Evolutionary conservation across 2,113 vertebrate species (phyloP).

Genomic region (Sinocyclocheilus anshuiensis): DNA sequence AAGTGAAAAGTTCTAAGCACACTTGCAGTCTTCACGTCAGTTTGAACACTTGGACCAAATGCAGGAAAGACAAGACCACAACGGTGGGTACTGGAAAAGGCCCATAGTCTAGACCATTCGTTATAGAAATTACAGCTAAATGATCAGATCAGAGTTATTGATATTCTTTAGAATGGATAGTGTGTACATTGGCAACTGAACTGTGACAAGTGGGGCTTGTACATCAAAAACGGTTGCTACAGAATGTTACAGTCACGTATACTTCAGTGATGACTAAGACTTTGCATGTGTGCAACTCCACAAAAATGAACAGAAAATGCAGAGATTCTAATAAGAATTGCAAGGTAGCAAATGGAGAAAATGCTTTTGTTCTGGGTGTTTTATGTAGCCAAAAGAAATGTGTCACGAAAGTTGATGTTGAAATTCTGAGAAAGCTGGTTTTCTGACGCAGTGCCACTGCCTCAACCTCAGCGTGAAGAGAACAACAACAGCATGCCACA

Average conservation of each 20-base stretch:
- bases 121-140: not conserved
- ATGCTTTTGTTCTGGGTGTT: conserved; percentile 2
- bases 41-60: too few species aligned
- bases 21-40: too few species aligned
- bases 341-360: not conserved
- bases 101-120: not conserved
- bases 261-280: not conserved
- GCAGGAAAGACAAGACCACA: too few species aligned
- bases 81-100: too few species aligned
- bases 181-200: too few species aligned
- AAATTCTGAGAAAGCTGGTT: conserved; percentile 13
- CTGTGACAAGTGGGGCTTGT: too few species aligned
- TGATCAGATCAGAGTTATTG: not conserved
- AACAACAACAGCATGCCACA: conserved; percentile 20
- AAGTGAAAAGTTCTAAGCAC: too few species aligned
- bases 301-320: conserved; percentile 12
- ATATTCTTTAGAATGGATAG: not conserved
- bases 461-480: not conserved
- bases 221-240: not conserved
- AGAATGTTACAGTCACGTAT: not conserved
- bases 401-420: conserved; percentile 18
- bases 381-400: conserved; percentile 12
- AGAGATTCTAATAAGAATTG: not conserved
- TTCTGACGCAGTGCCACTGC: conserved; percentile 12
- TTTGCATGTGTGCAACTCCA: not conserved